phyloP scores from a whole-genome alignment of 2,113 vertebrate species.

The Oncorhynchus tshawytscha region DNA sequence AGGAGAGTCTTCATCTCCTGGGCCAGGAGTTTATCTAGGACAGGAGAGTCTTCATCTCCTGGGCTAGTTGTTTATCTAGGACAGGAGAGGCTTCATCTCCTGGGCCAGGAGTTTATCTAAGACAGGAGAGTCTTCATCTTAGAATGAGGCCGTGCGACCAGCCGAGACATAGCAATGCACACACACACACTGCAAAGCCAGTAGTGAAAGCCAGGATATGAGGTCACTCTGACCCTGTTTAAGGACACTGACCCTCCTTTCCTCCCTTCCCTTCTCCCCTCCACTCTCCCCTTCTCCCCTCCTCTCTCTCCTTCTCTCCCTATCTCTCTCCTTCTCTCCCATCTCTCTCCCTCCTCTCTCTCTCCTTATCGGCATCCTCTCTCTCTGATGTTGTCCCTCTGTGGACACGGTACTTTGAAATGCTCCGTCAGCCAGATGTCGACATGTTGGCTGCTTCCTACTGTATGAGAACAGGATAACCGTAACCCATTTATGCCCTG shows the following conservation, averaged over 20 bases:
- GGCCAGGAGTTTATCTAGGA: too few species aligned
- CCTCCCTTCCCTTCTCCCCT: neutral
- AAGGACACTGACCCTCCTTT: neutral
- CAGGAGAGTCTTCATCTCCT: too few species aligned
- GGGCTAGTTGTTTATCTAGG: too few species aligned
- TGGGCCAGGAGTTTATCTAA: too few species aligned
- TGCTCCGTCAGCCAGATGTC: neutral
- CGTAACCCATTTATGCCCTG: constrained; percentile 1
- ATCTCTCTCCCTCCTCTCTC: neutral
- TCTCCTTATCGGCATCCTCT: neutral
- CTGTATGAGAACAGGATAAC: constrained; percentile 18
- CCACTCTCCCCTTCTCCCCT: neutral
- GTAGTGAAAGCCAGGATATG: constrained; percentile 10
- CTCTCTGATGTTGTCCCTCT: neutral
- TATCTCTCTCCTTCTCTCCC: neutral
- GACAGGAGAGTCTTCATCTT: neutral
- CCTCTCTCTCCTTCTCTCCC: neutral
- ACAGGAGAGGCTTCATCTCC: neutral
- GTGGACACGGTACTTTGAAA: neutral
- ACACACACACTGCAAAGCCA: neutral
- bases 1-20: neutral
- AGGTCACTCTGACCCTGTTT: constrained; percentile 16
- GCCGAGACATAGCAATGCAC: neutral
- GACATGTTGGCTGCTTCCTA: constrained; percentile 12
- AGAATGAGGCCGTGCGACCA: neutral